phyloP scores from a whole-genome alignment of 2,888 invertebrate species.

The Dryococelus australis region DNA sequence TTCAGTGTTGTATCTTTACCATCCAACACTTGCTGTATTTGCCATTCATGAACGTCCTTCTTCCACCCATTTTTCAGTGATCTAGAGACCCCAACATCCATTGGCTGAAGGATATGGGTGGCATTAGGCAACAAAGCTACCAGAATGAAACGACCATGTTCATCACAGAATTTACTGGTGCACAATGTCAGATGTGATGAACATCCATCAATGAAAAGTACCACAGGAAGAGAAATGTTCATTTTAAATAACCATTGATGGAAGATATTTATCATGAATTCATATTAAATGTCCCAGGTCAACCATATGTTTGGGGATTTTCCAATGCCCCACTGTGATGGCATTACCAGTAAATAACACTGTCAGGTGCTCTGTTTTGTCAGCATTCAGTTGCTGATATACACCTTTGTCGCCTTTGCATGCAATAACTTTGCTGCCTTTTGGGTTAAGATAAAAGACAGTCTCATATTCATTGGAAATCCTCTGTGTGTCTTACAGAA shows the following conservation, averaged over 20 bases:
- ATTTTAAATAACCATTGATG: constrained; percentile 45
- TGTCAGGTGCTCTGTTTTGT: constrained; percentile 23
- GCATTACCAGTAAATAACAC: constrained; percentile 31
- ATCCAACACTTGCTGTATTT: constrained; percentile 48
- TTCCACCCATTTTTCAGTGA: constrained; percentile 54
- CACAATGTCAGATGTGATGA: constrained; percentile 51
- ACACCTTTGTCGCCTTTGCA: constrained; percentile 48
- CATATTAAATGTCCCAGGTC: constrained; percentile 45
- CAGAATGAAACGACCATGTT: constrained; percentile 54
- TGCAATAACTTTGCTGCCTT: constrained; percentile 52
- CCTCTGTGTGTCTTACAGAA: constrained; percentile 49
- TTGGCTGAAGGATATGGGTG: constrained; percentile 56
- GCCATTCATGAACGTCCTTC: constrained; percentile 50
- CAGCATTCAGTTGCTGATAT: constrained; percentile 45
- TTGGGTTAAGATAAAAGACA: constrained; percentile 55
- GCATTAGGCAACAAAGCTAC: constrained; percentile 55
- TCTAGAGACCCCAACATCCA: constrained; percentile 56
- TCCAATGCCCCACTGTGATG: constrained; percentile 45
- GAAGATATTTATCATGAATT: constrained; percentile 47
- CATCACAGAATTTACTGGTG: constrained; percentile 55
- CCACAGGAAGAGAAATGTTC: constrained; percentile 49
- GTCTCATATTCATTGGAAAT: constrained; percentile 55
- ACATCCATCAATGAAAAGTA: constrained; percentile 49
- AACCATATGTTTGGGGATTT: constrained; percentile 45
- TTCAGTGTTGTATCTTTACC: constrained; percentile 45